Evolutionary conservation across 2,797 vertebrate species (phyloP).

Genomic region (Gymnodraco acuticeps): DNA sequence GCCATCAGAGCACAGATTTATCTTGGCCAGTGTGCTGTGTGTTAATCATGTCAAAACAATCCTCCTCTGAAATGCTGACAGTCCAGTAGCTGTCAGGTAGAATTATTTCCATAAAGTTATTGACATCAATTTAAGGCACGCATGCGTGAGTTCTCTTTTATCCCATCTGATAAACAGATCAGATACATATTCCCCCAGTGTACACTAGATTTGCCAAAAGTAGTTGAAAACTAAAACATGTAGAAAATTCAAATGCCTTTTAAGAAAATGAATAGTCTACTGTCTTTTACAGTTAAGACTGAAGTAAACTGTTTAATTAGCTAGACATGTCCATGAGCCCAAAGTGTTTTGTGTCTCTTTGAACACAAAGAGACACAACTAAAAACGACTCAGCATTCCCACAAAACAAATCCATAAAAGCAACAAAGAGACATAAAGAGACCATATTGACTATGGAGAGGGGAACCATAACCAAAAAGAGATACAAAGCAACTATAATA

Average conservation of each 20-base stretch:
- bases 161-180: slow-evolving; percentile 44
- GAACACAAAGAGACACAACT: too few relatives aligned
- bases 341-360: too few relatives aligned
- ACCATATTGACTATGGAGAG: too few relatives aligned
- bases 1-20: slow-evolving; percentile 64
- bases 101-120: slow-evolving; percentile 61
- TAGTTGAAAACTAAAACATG: slow-evolving; percentile 3
- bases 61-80: slow-evolving; percentile 43
- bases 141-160: slow-evolving; percentile 23
- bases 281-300: background rate
- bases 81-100: slow-evolving; percentile 34
- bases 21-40: slow-evolving; percentile 50
- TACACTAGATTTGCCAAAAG: background rate
- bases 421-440: too few relatives aligned
- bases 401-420: too few relatives aligned
- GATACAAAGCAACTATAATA: too few relatives aligned
- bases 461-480: too few relatives aligned
- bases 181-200: slow-evolving; percentile 8
- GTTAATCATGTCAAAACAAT: slow-evolving; percentile 50
- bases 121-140: slow-evolving; percentile 38
- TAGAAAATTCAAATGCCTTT: background rate
- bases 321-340: background rate
- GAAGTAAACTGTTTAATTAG: background rate
- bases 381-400: too few relatives aligned
- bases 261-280: background rate